Base-by-base conservation (phyloP, 1,140 invertebrate genomes). In the Chrysomallon squamiferum region DNA sequence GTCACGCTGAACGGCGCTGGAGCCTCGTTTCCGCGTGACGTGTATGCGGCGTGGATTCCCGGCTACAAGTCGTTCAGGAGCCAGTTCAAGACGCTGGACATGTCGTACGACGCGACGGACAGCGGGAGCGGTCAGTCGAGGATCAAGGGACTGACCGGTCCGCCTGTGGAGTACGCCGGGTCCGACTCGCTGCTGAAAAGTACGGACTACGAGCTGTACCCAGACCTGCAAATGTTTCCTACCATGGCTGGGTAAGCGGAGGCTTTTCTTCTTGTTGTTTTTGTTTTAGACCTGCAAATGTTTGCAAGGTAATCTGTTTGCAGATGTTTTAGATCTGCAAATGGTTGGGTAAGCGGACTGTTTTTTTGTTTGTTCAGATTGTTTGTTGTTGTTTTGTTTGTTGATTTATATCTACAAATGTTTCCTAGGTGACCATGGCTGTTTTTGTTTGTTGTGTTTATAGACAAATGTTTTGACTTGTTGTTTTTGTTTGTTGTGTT, bases 161-260 rank as follows among this genome's bases (percentile, higher is more conserved):
- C 47, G 0, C 45, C 47, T n/a, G 68, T 76, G n/a, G 68, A 71
- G 20, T 76, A 72, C 54, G 75, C 75, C 7, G 75, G 75, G 11
- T 72, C 72, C 2, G 75, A 76, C 32, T 65, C 65, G 3, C 7
- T 67, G 13, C 59, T 76, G 32, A 64, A 62, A 5, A 61, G 47
- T 2, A 18, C 18, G 3, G 62, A 64, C 1, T 29, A 65, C 33
- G 22, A 4, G 0, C 38, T 45, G 2, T 45, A 71, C 41, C 71
- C 74, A 1, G 67, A 76, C 49, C 61, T 76, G 9, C 47, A 69
- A 30, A 66, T 71, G 33, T 67, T 76, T 33, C 75, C 75, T 6
- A 72, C 68, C 2, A 72, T 76, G 47, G 72, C 72, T n/a, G 75
- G 75, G 75, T 76, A 68, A 68, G 72, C 56, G 13, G 33, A 27